A percentile compares a stretch with the other conserved stretches of the same genome.
These are phyloP conservation scores for Platysternon megacephalum DNA, from an alignment of 2,113 vertebrate species.

Conservation along the genomic window DNA sequence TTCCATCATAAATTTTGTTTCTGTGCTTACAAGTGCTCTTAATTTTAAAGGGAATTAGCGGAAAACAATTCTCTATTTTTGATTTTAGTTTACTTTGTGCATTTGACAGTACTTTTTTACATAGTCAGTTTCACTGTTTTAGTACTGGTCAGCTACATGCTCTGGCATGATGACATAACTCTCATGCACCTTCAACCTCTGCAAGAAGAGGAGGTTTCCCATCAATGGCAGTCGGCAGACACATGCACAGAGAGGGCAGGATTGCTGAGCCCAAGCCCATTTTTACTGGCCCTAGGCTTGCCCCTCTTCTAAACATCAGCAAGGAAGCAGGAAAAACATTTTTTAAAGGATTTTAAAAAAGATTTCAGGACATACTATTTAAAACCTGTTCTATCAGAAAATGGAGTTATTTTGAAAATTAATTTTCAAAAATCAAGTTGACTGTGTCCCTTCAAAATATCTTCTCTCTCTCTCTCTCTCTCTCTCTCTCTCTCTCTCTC, in stretches of 20 bases:
- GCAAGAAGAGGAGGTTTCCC: neutral
- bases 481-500: neutral
- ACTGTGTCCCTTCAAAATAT: neutral
- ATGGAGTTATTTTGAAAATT: neutral
- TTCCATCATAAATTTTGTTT: neutral
- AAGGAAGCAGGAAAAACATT: neutral
- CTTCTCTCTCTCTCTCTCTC: neutral
- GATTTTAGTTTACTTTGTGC: neutral
- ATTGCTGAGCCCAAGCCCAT: neutral
- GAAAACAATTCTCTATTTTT: neutral
- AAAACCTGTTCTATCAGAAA: neutral
- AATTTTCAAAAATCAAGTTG: neutral
- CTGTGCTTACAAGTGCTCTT: neutral
- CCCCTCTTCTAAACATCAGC: neutral
- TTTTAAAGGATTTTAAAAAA: neutral
- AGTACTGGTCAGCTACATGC: neutral
- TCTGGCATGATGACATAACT: neutral
- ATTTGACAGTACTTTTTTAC: neutral
- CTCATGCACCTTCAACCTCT: neutral
- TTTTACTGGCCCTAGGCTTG: neutral
- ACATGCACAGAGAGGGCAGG: neutral
- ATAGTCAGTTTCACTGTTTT: fast-evolving
- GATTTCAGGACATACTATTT: neutral
- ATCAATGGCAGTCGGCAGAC: neutral
- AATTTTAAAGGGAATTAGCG: neutral